phyloP scores from a whole-genome alignment of 2,797 vertebrate species.

The Cryptoprocta ferox region DNA sequence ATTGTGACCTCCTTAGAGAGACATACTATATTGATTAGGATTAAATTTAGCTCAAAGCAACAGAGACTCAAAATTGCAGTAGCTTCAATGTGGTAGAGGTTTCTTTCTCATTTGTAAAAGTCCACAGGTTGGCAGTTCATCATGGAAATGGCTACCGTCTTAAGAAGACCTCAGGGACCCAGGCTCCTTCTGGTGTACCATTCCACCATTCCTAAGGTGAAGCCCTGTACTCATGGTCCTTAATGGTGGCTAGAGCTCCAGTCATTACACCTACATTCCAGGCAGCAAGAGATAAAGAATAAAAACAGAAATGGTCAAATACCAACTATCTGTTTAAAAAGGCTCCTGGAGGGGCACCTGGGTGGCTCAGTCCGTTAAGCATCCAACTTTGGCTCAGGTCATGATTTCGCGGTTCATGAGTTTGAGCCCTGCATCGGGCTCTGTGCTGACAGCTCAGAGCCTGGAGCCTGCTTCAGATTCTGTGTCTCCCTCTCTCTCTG shows the following conservation, averaged over 20 bases:
- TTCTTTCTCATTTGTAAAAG: constrained; percentile 27
- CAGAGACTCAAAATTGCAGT: constrained; percentile 30
- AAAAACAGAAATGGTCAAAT: neutral
- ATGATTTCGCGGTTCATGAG: too few relatives aligned
- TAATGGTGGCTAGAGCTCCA: neutral
- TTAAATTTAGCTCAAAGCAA: constrained; percentile 29
- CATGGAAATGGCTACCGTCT: neutral
- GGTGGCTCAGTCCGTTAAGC: neutral
- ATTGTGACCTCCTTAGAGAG: neutral
- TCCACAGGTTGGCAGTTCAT: neutral
- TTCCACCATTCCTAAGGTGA: constrained; percentile 17
- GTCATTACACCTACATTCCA: neutral
- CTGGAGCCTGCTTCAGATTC: too few relatives aligned
- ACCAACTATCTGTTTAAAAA: neutral
- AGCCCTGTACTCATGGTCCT: neutral
- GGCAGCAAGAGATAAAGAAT: constrained; percentile 32
- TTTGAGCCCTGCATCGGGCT: too few relatives aligned
- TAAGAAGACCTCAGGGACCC: neutral
- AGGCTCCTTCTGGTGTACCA: neutral
- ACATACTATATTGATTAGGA: neutral
- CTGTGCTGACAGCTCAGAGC: too few relatives aligned
- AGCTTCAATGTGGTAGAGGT: neutral
- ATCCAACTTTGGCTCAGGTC: too few relatives aligned
- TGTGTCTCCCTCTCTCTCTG: too few relatives aligned
- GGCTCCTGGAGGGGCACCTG: neutral